Evolutionary conservation across 2,113 vertebrate species (phyloP).

Genomic region (Pogonocichla stellata): DNA sequence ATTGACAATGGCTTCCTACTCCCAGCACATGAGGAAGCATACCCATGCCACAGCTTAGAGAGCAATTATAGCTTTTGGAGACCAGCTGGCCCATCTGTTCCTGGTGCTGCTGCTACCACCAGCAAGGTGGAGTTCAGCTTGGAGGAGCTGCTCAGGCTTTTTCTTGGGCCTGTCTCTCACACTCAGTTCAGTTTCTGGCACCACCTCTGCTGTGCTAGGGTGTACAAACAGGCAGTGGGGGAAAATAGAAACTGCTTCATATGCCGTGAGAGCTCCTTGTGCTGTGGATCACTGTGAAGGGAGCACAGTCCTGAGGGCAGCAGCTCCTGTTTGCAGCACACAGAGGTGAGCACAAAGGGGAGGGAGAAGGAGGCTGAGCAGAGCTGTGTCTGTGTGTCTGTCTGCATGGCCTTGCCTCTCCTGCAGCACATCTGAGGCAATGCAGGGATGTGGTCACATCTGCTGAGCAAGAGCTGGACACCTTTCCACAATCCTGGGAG

Average conservation of each 20-base stretch:
- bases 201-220: background rate
- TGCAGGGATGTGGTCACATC: accelerated
- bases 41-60: background rate
- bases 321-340: background rate
- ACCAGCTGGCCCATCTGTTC: constrained; percentile 9
- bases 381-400: background rate
- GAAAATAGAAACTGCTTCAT: background rate
- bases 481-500: background rate
- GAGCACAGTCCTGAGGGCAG: background rate
- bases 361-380: background rate
- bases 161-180: accelerated
- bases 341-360: background rate
- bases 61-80: background rate
- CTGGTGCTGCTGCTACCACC: background rate
- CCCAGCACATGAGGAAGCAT: background rate
- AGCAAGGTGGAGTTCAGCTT: background rate
- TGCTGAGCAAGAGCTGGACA: background rate
- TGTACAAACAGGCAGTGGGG: background rate
- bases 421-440: background rate
- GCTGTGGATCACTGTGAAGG: background rate
- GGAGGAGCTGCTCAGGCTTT: background rate
- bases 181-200: background rate
- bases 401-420: background rate
- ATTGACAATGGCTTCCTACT: background rate
- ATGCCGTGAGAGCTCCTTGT: background rate